phyloP scores from a whole-genome alignment of 37 sponge, comb jelly and placozoan species.

The Spongilla lacustris region DNA sequence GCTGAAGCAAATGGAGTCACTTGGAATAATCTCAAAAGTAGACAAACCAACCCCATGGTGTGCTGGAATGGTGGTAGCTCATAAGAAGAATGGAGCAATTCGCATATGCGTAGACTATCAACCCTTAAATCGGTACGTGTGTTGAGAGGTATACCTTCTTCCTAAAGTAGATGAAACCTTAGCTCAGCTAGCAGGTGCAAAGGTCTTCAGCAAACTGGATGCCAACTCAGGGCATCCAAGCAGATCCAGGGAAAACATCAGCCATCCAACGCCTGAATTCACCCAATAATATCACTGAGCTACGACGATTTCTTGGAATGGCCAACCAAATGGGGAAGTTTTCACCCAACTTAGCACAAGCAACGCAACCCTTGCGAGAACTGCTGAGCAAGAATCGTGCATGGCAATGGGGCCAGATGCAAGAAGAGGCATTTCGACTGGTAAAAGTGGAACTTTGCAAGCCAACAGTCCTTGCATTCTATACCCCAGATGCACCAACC shows the following conservation, averaged over 20 bases:
- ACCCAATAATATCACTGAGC: conserved; percentile 9
- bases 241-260: conserved; percentile 49
- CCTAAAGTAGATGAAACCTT: conserved; percentile 14
- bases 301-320: too few species aligned
- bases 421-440: conserved; percentile 24
- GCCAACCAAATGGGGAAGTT: conserved; percentile 57
- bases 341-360: conserved; percentile 35
- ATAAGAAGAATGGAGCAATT: conserved; percentile 18
- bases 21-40: conserved; percentile 15
- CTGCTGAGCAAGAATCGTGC: conserved; percentile 26
- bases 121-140: conserved; percentile 14
- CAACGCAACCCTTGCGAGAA: conserved; percentile 43
- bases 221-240: conserved; percentile 28
- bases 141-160: conserved; percentile 8
- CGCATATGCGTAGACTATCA: conserved; percentile 41
- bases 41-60: conserved; percentile 48
- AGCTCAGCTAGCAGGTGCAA: conserved; percentile 20
- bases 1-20: conserved; percentile 28
- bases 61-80: conserved; percentile 41
- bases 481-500: conserved; percentile 16
- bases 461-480: conserved; percentile 41
- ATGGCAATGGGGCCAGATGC: conserved; percentile 32
- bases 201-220: conserved; percentile 29
- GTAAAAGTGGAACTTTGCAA: conserved; percentile 35
- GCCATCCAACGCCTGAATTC: conserved; percentile 24